Base-by-base conservation (phyloP, 2,113 vertebrate species). In the Phaethon lepturus region DNA sequence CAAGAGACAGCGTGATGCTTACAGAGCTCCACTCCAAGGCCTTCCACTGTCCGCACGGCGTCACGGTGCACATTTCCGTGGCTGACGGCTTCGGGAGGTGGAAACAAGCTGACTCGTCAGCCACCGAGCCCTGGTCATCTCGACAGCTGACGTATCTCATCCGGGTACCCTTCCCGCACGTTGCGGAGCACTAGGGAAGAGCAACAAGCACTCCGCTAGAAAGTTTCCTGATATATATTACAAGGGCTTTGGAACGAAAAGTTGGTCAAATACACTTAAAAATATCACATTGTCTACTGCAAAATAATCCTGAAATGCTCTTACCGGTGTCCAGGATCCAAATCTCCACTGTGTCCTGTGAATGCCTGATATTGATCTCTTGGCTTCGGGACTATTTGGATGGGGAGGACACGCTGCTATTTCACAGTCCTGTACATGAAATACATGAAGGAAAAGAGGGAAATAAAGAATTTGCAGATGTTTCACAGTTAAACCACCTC, bases 61-160 rank as follows among this genome's bases (percentile, higher is more conserved):
- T 98, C 62, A 99, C 99, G 1, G 98, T 98, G 96, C 99, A 99
- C 67, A 96, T 98, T 71, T 99, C 99, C 5, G 98, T 98, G 29
- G 99, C 99, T 40, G 98, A 98, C 0, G 99, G 99, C 84, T 99
- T 99, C 1, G 98, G 98, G 25, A 99, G 98, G 91, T 99, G 98
- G 18, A 97, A 97, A 49, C 99, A 99, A 18, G 98, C 98, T 0
- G 98, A 98, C 88, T 99, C 99, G 0, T 99, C 99, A 0, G 99
- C 99, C 83, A 99, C 99, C 0, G 99, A 99, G 53, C 99, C 99
- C n/a, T 99, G 99, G 80, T 99, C 98, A 55, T 99, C 99, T 10
- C 99, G 98, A 93, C 99, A 99, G 96, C 99, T 99, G 96, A 99
- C 99, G 0, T 99, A 99, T 85, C 99, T 98, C 99, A 99, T 99